These are phyloP conservation scores for Nylanderia fulva DNA, from an alignment of 1,140 invertebrate genomes.

Conservation along the genomic window DNA sequence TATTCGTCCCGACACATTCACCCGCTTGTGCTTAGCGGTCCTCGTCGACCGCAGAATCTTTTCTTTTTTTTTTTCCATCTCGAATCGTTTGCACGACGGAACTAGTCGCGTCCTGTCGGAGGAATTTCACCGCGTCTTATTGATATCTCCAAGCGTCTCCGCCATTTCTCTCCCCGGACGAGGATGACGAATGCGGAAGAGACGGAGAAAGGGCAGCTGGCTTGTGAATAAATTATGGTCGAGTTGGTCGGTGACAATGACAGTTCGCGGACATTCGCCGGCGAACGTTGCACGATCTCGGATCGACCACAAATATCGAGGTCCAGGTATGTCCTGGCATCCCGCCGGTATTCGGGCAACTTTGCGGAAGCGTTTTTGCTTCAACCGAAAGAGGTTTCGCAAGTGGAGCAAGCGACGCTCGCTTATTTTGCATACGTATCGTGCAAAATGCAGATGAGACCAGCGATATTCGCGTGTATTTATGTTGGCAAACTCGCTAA, in stretches of 20 bases:
- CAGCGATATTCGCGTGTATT: not conserved
- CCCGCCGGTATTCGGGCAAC: slow-evolving; percentile 24
- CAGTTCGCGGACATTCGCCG: not conserved
- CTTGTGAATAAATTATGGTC: slow-evolving; percentile 35
- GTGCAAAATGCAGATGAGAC: not conserved
- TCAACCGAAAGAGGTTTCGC: slow-evolving; percentile 14
- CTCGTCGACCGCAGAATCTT: slow-evolving; percentile 48
- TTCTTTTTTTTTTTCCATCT: slow-evolving; percentile 43
- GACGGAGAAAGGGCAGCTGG: slow-evolving; percentile 20
- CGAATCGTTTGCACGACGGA: slow-evolving; percentile 29
- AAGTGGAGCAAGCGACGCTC: not conserved
- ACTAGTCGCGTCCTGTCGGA: not conserved
- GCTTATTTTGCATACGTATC: slow-evolving; percentile 2
- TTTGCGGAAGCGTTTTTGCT: not conserved
- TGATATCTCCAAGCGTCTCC: not conserved
- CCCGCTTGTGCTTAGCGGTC: slow-evolving; percentile 39
- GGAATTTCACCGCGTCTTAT: slow-evolving; percentile 19
- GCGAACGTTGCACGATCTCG: not conserved
- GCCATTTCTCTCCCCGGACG: slow-evolving; percentile 1
- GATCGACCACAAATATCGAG: slow-evolving; percentile 46
- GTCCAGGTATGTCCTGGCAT: not conserved
- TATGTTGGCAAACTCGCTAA: not conserved
- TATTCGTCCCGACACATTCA: slow-evolving; percentile 23
- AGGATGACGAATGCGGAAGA: slow-evolving; percentile 42
- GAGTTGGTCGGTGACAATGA: slow-evolving; percentile 37